Conservation (phyloP, 2,888 invertebrate genomes). For the Norana najaformis region DNA sequence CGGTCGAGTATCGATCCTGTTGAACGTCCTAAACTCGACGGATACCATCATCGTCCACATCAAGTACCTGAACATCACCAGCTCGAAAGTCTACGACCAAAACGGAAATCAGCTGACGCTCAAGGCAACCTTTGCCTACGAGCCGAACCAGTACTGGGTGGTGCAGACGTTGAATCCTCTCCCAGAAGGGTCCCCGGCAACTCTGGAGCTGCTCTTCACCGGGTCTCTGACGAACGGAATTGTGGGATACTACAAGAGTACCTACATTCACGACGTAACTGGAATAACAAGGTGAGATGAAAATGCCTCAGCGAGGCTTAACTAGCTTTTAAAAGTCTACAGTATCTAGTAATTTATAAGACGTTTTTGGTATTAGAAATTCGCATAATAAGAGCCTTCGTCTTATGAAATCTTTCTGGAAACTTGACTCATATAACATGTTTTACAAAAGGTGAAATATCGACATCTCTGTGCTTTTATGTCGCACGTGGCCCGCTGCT, state of each 20-base stretch:
- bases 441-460: neutral
- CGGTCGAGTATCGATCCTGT: conserved; percentile 66
- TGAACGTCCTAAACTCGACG: conserved; percentile 56
- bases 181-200: conserved; percentile 45
- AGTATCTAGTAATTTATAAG: neutral
- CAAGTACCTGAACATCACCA: conserved; percentile 67
- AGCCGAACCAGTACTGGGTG: conserved; percentile 64
- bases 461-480: no score
- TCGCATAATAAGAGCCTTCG: neutral
- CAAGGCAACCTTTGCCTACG: conserved; percentile 55
- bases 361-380: neutral
- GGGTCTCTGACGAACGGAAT: conserved; percentile 73
- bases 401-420: neutral
- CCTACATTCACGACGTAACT: conserved; percentile 63
- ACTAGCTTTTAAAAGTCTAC: neutral
- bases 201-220: conserved; percentile 69
- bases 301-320: no score
- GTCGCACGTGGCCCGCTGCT: no score
- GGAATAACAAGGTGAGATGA: conserved; percentile 50
- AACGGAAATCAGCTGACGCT: conserved; percentile 36
- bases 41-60: conserved; percentile 68
- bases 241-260: conserved; percentile 76
- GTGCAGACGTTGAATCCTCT: conserved; percentile 52
- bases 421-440: neutral
- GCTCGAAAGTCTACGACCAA: conserved; percentile 55